Base-by-base conservation (phyloP, 2,888 invertebrate genomes). In the Aspidiotus destructor region DNA sequence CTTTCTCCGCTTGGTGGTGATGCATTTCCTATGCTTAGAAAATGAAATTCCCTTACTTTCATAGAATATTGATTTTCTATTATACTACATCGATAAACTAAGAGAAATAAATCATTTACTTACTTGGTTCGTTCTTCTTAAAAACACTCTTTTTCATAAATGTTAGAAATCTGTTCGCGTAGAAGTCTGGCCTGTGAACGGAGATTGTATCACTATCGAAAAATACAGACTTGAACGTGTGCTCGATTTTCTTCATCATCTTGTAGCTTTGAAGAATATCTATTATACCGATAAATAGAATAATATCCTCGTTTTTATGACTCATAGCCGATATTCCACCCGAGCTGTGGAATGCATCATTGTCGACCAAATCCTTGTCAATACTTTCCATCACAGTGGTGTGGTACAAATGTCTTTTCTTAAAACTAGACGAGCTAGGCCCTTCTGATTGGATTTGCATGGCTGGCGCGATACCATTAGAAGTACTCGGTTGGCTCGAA, bases 261-360 rank as follows among this genome's bases (percentile, higher is more conserved):
- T 65, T 67, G 57, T 70, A 70, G 42, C 70, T 68, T 15, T 70
- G 70, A 41, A 70, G 41, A 8, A 68, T 62, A 57, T 70, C 70
- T 40, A 70, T 70, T 17, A 70, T 70, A 15, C 70, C 70, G 11
- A 70, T 62, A 44, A 67, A 70, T 40, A 70, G 17, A 11, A 70
- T 62, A 6, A 67, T 42, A 40, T 53, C 52, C 10, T 70, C 67
- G 17, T 68, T 68, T 54, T 70, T 67, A 57, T 40, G 17, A 57
- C 53, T 67, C 17, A 52, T 53, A 15, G 70, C 70, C 15, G 67
- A 58, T 8, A 70, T 70, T 28, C 70, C 70, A 17, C 67, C 70
- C 16, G 68, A 70, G 42, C 28, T 68, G 57, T 65, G 60, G 11
- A 69, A 54, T 8, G 42, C 41, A 15, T 62, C 61, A 41, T 54